These are phyloP conservation scores for Patella caerulea DNA, from an alignment of 2,888 invertebrate species.

Conservation along the genomic window DNA sequence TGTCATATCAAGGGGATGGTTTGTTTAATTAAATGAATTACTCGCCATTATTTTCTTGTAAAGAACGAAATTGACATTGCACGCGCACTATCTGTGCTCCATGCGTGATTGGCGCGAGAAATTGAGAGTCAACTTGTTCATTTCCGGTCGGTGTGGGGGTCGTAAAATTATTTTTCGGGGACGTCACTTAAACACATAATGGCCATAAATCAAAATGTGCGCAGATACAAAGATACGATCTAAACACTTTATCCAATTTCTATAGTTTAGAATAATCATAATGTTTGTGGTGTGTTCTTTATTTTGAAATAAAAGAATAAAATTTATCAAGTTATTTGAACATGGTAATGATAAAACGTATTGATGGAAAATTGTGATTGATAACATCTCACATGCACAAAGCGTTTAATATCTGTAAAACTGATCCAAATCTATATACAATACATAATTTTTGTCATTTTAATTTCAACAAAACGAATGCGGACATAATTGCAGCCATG, in stretches of 20 bases:
- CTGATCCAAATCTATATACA: too few relatives aligned
- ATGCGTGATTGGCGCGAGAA: constrained; percentile 25
- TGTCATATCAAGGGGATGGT: neutral
- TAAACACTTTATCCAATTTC: neutral
- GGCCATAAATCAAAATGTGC: constrained; percentile 2
- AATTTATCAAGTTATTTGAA: too few relatives aligned
- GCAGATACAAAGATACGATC: neutral
- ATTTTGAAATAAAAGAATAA: too few relatives aligned
- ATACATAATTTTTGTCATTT: too few relatives aligned
- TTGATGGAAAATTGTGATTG: too few relatives aligned
- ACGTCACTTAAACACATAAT: constrained; percentile 7
- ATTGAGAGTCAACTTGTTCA: constrained; percentile 27
- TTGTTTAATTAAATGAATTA: constrained; percentile 26
- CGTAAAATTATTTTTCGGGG: neutral
- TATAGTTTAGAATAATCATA: neutral
- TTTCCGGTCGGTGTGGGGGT: constrained; percentile 14
- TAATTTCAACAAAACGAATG: too few relatives aligned
- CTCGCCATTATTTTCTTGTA: constrained; percentile 26
- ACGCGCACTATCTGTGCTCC: constrained; percentile 19
- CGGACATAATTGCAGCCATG: too few relatives aligned
- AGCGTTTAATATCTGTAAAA: too few relatives aligned
- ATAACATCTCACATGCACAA: too few relatives aligned
- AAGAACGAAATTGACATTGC: constrained; percentile 24
- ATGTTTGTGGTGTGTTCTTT: too few relatives aligned
- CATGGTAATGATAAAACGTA: too few relatives aligned